Percentiles rank a stretch among this genome's conserved stretches.
Conservation (phyloP, 2,113 vertebrate genomes). For the Calidris pugnax region DNA sequence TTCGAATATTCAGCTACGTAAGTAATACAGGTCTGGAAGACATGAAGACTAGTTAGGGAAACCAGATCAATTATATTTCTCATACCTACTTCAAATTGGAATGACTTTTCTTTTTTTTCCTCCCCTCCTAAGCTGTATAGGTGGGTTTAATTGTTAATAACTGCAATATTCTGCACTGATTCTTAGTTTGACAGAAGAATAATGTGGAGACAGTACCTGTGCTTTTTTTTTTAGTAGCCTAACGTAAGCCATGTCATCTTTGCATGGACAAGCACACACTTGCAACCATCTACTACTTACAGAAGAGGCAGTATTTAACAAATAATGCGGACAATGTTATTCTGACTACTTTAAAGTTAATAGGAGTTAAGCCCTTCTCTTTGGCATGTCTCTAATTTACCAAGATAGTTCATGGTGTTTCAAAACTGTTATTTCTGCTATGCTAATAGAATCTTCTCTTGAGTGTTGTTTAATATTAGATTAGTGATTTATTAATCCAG, state of each 20-base stretch:
- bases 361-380: neutral
- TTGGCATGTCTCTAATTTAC: neutral
- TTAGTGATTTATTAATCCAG: neutral
- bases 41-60: neutral
- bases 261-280: neutral
- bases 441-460: neutral
- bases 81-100: neutral
- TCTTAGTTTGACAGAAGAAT: neutral
- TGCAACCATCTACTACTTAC: neutral
- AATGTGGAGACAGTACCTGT: neutral
- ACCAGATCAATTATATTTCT: neutral
- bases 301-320: neutral
- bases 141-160: neutral
- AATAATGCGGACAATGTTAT: neutral
- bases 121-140: neutral
- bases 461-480: neutral
- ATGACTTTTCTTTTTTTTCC: neutral
- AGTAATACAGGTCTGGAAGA: slow-evolving; percentile 67
- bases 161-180: neutral
- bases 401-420: neutral
- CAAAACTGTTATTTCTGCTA: neutral
- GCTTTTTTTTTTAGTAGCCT: neutral
- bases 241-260: neutral
- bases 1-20: slow-evolving; percentile 99
- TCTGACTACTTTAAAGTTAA: neutral